Base-by-base conservation (phyloP, 2,113 vertebrate species). In the Antechinus stuartii region DNA sequence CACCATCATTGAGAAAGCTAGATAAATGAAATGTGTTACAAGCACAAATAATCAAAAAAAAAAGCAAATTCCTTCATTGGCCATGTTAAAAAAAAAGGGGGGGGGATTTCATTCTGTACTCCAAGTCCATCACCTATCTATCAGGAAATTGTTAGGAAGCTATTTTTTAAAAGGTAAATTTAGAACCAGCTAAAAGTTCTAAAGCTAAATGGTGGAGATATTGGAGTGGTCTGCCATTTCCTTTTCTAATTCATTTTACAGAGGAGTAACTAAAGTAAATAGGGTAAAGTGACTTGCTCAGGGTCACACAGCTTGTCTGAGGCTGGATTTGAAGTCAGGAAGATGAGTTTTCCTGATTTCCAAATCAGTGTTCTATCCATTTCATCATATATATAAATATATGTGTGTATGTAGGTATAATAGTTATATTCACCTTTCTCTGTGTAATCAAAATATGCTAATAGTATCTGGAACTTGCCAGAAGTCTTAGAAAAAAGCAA, bases 401-500 rank as follows among this genome's bases (percentile, higher is more conserved):
- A 26, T 57, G 26, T 68, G 2, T 35, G 1, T n/a, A 19, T 68
- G 12, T 68, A 68, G 16, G 12, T 14, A 68, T 68, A 22, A 76
- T 42, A 76, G 35, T 42, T 22, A 22, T 42, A 76, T n/a, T 76
- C 35, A 42, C 68, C 68, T 76, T 76, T 76, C 61, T 68, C 6
- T 22, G 19, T 76, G 16, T 42, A 76, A 42, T 6, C 68, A 42
- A 42, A 42, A 2, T 61, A 35, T 61, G 10, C 57, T 30, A 61
- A 30, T 61, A 57, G 27, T 61, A 27, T 27, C 30, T 61, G 26
- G 26, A 30, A 61, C 57, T 61, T 61, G 57, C 10, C 57, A 61
- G 68, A 76, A n/a, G 4, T 55, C 42, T 61, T 47, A 97, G 55
- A 57, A 46, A 14, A 94, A 96, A 93, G 27, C 61, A 1, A 92